A percentile compares a stretch with the other conserved stretches of the same genome.
Evolutionary conservation across 2,113 vertebrate genomes (phyloP).

Genomic region (Channa argus): DNA sequence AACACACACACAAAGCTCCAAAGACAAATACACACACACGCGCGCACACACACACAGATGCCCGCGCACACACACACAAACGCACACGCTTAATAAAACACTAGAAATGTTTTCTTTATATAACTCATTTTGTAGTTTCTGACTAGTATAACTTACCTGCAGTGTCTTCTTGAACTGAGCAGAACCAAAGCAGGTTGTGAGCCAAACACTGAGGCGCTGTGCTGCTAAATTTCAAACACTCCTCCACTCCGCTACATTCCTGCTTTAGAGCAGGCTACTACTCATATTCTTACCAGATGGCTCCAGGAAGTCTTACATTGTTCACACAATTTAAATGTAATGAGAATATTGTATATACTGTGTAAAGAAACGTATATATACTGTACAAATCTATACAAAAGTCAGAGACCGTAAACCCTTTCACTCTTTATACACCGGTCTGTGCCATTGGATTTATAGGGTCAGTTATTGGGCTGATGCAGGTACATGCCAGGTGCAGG

Average conservation of each 20-base stretch:
- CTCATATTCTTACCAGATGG: conserved; percentile 45
- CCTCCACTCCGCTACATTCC: conserved; percentile 46
- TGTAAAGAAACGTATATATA: conserved; percentile 63
- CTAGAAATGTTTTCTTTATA: conserved; percentile 39
- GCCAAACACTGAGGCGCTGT: conserved; percentile 19
- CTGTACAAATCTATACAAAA: conserved; percentile 75
- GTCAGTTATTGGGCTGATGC: conserved; percentile 1
- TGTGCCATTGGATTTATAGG: conserved; percentile 38
- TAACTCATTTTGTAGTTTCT: conserved; percentile 32
- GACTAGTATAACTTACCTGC: conserved; percentile 31
- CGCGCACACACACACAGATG: conserved; percentile 4
- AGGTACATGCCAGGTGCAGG: conserved; percentile 18
- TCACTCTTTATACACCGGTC: conserved; percentile 48
- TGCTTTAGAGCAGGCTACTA: conserved; percentile 30
- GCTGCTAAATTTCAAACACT: conserved; percentile 35
- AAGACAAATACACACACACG: conserved; percentile 27
- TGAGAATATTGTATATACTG: conserved; percentile 50
- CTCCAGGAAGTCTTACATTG: conserved; percentile 37
- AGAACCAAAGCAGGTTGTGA: conserved; percentile 40
- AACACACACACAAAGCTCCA: conserved; percentile 50
- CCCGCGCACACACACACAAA: conserved; percentile 10
- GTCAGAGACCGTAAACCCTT: conserved; percentile 30
- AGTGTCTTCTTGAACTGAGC: conserved; percentile 42
- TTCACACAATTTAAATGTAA: conserved; percentile 41
- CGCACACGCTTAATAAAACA: conserved; percentile 41